Evolutionary conservation across 2,888 invertebrate species (phyloP), one percentile per base, ranked within the genome.

Genomic region (Drosophila mulleri): DNA sequence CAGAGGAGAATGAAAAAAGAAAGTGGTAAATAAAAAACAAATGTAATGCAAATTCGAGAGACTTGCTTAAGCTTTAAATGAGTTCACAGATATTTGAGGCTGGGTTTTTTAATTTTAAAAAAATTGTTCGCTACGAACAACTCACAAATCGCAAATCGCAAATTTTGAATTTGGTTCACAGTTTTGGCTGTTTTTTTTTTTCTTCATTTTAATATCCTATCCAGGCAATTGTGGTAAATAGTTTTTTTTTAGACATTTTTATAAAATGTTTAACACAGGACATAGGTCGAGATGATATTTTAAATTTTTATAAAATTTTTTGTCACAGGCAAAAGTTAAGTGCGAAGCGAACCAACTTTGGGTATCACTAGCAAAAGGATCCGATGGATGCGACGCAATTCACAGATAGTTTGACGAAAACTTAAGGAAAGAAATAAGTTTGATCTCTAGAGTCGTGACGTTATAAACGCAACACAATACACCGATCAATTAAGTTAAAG

Each of bases 381-480:
- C 54, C 18, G 54, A 35, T 56, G 61, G 56, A 39, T 9, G 35
- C 56, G 29, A 53, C 42, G 41, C 73, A 78, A 66, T 68, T 84
- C 84, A 84, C 84, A 84, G 89, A 89, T 56, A 75, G 65, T 84
- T 84, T 84, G 84, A 84, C 84, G 89, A 84, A 83, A 76, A 79
- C 72, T 81, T 71, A 84, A n/a, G 37, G n/a, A 45, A 20, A 41
- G 48, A 47, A 47, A 68, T 37, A 61, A 65, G 52, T 64, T 26
- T 59, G 74, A 71, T 63, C 70, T 18, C 47, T n/a, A 20, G 32
- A 57, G 66, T 70, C 29, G 45, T n/a, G 44, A 66, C 79, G 66
- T 75, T 57, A 45, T 62, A 29, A 77, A 74, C 76, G 65, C 5
- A 54, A 54, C 67, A 53, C 3, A 29, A 50, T 3, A 26, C 75